These are phyloP conservation scores for Lithosia quadra DNA, from an alignment of 2,888 invertebrate species.

Conservation along the genomic window DNA sequence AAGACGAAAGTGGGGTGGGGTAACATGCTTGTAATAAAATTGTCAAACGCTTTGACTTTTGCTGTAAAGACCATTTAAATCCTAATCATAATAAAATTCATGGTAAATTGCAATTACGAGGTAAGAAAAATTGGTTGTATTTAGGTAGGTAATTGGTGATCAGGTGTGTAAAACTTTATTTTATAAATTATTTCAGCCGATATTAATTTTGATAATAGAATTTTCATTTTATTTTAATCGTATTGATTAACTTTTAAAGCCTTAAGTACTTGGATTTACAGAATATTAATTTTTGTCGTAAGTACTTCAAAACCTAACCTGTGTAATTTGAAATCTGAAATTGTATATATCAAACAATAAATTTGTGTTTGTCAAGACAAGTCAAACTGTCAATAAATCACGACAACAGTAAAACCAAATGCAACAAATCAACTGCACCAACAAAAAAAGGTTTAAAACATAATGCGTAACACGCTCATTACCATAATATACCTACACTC, in stretches of 20 bases:
- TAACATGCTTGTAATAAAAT: constrained; percentile 65
- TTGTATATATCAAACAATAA: neutral
- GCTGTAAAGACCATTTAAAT: constrained; percentile 57
- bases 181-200: neutral
- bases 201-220: neutral
- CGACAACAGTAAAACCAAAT: neutral
- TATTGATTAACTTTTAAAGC: neutral
- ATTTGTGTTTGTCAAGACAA: neutral
- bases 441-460: constrained; percentile 17
- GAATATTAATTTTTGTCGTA: neutral
- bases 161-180: neutral
- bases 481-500: constrained; percentile 15
- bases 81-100: constrained; percentile 50
- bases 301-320: neutral
- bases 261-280: neutral
- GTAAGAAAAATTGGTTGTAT: neutral
- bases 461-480: constrained; percentile 24
- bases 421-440: constrained; percentile 2
- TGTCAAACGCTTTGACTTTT: constrained; percentile 71
- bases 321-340: neutral
- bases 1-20: constrained; percentile 50
- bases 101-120: neutral
- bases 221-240: neutral
- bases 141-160: neutral
- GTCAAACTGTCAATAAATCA: constrained; percentile 7